Evolutionary conservation across 2,797 vertebrate species (phyloP).

Genomic region (Urosaurus nigricauda): DNA sequence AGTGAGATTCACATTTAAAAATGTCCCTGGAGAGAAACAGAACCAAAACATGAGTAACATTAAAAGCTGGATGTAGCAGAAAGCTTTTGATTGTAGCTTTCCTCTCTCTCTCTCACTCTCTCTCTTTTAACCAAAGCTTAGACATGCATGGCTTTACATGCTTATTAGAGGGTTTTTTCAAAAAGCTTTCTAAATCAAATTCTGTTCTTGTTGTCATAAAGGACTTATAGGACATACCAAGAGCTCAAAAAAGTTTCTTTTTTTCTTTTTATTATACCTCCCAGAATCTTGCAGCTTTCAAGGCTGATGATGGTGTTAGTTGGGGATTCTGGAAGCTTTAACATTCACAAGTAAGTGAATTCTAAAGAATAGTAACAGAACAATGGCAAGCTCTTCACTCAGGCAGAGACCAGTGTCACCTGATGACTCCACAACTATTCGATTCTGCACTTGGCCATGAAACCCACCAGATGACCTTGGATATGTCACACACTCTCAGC

Average conservation of each 20-base stretch:
- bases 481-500: no score
- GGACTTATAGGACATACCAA: neutral
- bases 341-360: no score
- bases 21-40: slow-evolving; percentile 30
- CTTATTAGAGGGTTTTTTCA: neutral
- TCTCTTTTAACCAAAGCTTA: no score
- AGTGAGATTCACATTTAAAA: neutral
- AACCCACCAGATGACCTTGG: no score
- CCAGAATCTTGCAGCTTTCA: no score
- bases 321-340: no score
- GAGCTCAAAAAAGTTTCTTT: no score
- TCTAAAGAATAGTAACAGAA: neutral
- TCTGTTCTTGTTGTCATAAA: neutral
- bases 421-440: neutral
- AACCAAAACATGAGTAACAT: neutral
- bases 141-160: neutral
- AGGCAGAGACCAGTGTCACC: neutral
- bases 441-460: no score
- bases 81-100: slow-evolving; percentile 30
- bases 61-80: neutral
- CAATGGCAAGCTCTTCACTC: neutral
- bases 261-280: no score
- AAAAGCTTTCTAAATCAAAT: neutral
- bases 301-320: no score
- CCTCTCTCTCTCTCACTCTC: no score